These are phyloP conservation scores for Eulemur albifrons DNA, from an alignment of 2,797 vertebrate genomes.

Conservation along the genomic window DNA sequence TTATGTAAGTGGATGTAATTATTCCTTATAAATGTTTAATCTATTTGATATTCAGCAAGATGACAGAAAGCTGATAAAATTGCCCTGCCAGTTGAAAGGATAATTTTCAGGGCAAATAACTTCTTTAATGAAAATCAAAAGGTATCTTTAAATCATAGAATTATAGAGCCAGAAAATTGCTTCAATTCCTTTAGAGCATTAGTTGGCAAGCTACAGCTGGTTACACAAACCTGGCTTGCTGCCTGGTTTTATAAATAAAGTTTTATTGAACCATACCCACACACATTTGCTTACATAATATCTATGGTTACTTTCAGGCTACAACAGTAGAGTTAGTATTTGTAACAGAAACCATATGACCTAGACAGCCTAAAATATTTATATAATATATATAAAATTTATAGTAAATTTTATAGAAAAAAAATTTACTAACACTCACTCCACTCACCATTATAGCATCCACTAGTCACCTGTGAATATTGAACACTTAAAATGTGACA, in stretches of 20 bases:
- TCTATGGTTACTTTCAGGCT: background rate
- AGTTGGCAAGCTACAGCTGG: background rate
- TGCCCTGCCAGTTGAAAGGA: background rate
- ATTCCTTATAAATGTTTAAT: background rate
- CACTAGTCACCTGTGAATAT: background rate
- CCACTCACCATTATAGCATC: background rate
- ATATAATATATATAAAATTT: background rate
- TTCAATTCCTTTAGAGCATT: background rate
- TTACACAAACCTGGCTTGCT: background rate
- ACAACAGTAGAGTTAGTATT: background rate
- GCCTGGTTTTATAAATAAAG: conserved; percentile 25
- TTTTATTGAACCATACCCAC: background rate
- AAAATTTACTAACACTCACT: background rate
- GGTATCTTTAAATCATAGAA: background rate
- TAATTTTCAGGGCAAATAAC: background rate
- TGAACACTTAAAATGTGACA: background rate
- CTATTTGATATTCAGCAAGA: background rate
- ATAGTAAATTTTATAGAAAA: background rate
- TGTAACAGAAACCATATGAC: background rate
- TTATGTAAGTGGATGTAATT: background rate
- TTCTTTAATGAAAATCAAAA: background rate
- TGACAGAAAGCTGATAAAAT: background rate
- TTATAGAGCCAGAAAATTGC: background rate
- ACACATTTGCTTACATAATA: background rate
- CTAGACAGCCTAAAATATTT: background rate